Conservation (phyloP, 2,113 vertebrate species). For the Callipepla squamata region DNA sequence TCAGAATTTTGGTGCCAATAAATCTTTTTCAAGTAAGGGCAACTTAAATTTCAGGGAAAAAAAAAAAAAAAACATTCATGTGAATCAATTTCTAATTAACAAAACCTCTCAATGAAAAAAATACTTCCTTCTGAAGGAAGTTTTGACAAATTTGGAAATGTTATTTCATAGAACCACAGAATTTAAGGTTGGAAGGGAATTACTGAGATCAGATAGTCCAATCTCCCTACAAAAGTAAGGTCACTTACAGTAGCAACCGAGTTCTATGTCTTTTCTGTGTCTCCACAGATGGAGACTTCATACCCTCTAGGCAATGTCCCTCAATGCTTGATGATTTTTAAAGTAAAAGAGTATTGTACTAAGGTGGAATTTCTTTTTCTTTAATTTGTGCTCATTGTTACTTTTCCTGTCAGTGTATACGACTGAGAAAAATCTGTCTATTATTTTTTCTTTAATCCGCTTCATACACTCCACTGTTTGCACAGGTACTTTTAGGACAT, state of each 20-base stretch:
- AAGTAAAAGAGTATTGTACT: background rate
- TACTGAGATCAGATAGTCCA: background rate
- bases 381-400: background rate
- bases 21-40: background rate
- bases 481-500: background rate
- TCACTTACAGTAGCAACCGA: background rate
- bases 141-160: background rate
- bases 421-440: background rate
- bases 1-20: background rate
- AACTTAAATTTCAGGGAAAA: conserved; percentile 38
- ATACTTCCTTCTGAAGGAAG: background rate
- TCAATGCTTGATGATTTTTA: background rate
- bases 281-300: background rate
- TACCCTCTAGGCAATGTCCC: background rate
- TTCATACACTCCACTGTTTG: background rate
- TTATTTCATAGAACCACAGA: background rate
- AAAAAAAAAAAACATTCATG: background rate
- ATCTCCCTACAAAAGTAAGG: background rate
- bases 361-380: background rate
- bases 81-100: background rate
- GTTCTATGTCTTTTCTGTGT: background rate
- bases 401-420: fast-evolving
- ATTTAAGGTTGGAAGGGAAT: background rate
- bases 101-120: background rate
- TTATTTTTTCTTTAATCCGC: background rate